These are phyloP conservation scores for Odontophorus gujanensis DNA, from an alignment of 2,113 vertebrate species.

Conservation along the genomic window DNA sequence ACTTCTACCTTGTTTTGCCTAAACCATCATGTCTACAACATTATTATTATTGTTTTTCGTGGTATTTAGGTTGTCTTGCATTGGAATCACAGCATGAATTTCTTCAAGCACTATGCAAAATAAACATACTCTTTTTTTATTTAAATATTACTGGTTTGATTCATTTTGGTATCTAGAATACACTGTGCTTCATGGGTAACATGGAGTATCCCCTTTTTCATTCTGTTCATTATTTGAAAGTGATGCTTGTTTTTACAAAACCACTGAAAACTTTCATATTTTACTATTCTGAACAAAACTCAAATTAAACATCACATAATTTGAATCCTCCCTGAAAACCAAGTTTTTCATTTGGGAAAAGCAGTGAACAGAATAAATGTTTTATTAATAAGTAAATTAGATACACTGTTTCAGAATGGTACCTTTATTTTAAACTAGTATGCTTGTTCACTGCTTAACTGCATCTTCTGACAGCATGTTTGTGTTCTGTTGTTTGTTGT, in stretches of 20 bases:
- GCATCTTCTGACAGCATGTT: not conserved
- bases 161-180: conserved; percentile 6
- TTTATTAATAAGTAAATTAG: not conserved
- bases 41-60: not conserved
- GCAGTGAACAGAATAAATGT: not conserved
- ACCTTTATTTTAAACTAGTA: not conserved
- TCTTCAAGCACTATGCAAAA: conserved; percentile 1
- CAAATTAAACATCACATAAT: not conserved
- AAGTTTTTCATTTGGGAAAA: not conserved
- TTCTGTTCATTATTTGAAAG: not conserved
- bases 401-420: not conserved
- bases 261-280: not conserved
- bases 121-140: not conserved
- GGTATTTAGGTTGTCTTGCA: conserved; percentile 15
- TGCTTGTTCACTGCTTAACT: not conserved
- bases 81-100: not conserved
- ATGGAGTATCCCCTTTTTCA: not conserved
- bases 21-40: not conserved
- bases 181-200: not conserved
- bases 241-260: not conserved
- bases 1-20: not conserved
- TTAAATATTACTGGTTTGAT: conserved; percentile 9
- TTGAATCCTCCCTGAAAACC: not conserved
- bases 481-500: not conserved
- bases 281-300: not conserved